These are phyloP conservation scores for Lasioglossum zephyrum DNA, from an alignment of 2,888 invertebrate species.

Conservation along the genomic window DNA sequence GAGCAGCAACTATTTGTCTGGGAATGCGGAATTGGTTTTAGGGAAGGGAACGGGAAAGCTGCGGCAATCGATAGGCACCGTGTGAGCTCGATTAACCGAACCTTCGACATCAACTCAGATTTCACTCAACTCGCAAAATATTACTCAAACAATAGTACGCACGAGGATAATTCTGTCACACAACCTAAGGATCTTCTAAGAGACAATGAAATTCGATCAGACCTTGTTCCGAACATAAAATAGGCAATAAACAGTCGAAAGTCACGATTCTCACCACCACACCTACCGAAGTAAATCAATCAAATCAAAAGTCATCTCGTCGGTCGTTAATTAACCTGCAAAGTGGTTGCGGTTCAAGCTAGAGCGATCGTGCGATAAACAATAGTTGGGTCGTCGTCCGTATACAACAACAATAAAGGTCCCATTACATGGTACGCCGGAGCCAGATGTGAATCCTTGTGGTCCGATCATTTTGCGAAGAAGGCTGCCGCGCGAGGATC, in stretches of 20 bases:
- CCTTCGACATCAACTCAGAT: background rate
- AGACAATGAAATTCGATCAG: background rate
- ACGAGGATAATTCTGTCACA: background rate
- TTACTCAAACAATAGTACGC: background rate
- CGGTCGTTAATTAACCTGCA: background rate
- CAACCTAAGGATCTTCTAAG: background rate
- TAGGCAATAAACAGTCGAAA: background rate
- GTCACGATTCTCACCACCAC: background rate
- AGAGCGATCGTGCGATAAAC: background rate
- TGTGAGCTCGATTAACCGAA: background rate
- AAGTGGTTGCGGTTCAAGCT: background rate
- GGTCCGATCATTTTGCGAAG: slow-evolving; percentile 17
- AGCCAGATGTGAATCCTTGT: background rate
- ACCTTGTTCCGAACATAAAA: background rate
- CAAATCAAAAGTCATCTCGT: background rate
- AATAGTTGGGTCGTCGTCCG: background rate
- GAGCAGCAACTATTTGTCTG: background rate
- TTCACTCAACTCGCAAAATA: background rate
- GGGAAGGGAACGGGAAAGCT: background rate
- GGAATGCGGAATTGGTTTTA: background rate
- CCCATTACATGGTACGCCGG: background rate
- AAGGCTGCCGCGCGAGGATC: background rate
- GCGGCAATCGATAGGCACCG: background rate
- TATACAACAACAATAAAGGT: background rate
- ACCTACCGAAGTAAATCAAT: background rate